Evolutionary conservation across 2,797 vertebrate genomes (phyloP).

Genomic region (Podarcis siculus): DNA sequence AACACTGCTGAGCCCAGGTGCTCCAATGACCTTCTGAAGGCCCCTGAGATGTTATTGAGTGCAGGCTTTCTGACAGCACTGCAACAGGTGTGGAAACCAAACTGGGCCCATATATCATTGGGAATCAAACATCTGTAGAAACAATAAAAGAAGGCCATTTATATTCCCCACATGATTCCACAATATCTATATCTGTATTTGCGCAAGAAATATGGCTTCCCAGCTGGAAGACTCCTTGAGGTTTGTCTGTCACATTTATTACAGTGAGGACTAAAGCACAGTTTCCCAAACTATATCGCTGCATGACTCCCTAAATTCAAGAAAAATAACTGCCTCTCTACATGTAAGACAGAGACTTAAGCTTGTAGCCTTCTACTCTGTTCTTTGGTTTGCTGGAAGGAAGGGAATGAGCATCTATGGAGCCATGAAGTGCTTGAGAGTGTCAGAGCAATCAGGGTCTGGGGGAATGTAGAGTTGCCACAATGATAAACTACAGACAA

Average conservation of each 20-base stretch:
- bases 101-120: slow-evolving; percentile 67
- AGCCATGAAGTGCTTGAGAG: not conserved
- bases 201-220: slow-evolving; percentile 39
- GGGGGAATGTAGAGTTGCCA: not conserved
- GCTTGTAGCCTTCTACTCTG: not conserved
- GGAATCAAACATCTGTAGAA: slow-evolving; percentile 58
- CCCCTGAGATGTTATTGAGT: slow-evolving; percentile 22
- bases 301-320: not conserved
- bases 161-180: slow-evolving; percentile 12
- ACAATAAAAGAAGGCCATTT: slow-evolving; percentile 47
- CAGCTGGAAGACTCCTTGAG: slow-evolving; percentile 28
- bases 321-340: not conserved
- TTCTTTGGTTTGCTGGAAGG: not conserved
- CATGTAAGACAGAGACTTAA: not conserved
- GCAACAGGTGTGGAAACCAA: slow-evolving; percentile 78
- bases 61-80: slow-evolving; percentile 66
- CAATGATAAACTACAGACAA: not conserved
- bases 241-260: slow-evolving; percentile 52
- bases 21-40: slow-evolving; percentile 57
- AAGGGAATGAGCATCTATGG: not conserved
- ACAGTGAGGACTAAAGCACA: slow-evolving; percentile 38
- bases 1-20: slow-evolving; percentile 33
- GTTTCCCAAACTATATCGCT: not conserved
- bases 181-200: slow-evolving; percentile 31
- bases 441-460: not conserved